Evolutionary conservation across 2,797 vertebrate genomes (phyloP), one percentile per base, ranked within the genome.

Genomic region (Enteromius unitaeniatus): DNA sequence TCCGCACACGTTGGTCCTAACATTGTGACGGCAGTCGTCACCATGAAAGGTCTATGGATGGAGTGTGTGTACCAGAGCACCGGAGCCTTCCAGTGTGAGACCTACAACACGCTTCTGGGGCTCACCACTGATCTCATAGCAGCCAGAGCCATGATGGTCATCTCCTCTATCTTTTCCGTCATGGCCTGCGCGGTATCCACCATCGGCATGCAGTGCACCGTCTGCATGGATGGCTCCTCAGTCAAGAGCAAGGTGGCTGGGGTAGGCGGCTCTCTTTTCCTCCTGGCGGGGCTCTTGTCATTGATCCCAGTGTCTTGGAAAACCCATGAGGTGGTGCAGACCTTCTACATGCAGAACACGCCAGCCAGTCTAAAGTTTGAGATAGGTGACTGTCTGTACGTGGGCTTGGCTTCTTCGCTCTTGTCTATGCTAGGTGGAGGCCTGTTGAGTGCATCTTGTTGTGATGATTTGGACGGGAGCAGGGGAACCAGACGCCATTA

Each of bases 1-100:
- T 96, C 96, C 1, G 96, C 98, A 55, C 96, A 97, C 86, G 91
- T 98, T 0, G 98, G 97, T 51, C 92, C 97, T 87, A 99, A 98
- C 91, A 98, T 99, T 0, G 95, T 99, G 76, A 99, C 98, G 0
- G 96, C 97, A 0, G 94, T 97, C 40, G 94, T 90, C 85, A 98
- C 95, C 93, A 95, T 95, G 93, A 95, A 96, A 86, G 98, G 98
- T 53, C 94, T 99, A 72, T 99, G 98, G 98, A 99, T 99, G 97
- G 97, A 97, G 82, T 99, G 98, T 0, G 97, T 98, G 31, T 94
- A 95, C 0, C 96, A 97, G 89, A 99, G 98, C 95, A 99, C 97
- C 0, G 98, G 98, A 8, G 94, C 96, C 91, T 97, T 98, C 73
- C 97, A 99, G 86, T 99, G 98, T 0, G 97, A 99, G 86, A 96